Evolutionary conservation across 2,113 vertebrate species (phyloP).

Genomic region (Cacatua alba): DNA sequence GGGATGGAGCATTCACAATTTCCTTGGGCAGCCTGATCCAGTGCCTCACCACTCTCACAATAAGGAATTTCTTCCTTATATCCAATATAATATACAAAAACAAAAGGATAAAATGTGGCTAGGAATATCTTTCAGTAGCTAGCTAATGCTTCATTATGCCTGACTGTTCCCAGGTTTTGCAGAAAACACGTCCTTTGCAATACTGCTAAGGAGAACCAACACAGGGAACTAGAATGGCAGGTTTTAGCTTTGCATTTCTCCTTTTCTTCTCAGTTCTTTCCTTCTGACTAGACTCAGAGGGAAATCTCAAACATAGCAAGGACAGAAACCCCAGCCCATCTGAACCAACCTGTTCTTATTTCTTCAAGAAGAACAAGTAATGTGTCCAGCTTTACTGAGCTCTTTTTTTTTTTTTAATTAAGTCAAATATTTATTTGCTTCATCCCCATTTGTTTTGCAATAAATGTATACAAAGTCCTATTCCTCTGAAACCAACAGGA

Average conservation of each 20-base stretch:
- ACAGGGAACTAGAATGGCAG: accelerated
- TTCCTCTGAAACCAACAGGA: background rate
- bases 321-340: background rate
- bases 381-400: background rate
- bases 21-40: background rate
- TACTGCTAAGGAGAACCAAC: background rate
- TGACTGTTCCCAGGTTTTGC: background rate
- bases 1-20: background rate
- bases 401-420: background rate
- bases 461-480: background rate
- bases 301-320: background rate
- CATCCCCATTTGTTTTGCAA: background rate
- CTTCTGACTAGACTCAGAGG: background rate
- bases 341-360: background rate
- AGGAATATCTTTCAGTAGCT: background rate
- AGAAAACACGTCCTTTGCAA: background rate
- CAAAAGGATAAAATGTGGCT: background rate
- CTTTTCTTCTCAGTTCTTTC: background rate
- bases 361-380: background rate
- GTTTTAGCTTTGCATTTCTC: background rate
- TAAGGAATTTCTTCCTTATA: background rate
- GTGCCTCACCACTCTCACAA: background rate
- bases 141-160: background rate
- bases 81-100: background rate
- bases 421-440: background rate